Evolutionary conservation across 2,888 invertebrate genomes (phyloP), one percentile per base, ranked within the genome.

Genomic region (Synanthedon tipuliformis): DNA sequence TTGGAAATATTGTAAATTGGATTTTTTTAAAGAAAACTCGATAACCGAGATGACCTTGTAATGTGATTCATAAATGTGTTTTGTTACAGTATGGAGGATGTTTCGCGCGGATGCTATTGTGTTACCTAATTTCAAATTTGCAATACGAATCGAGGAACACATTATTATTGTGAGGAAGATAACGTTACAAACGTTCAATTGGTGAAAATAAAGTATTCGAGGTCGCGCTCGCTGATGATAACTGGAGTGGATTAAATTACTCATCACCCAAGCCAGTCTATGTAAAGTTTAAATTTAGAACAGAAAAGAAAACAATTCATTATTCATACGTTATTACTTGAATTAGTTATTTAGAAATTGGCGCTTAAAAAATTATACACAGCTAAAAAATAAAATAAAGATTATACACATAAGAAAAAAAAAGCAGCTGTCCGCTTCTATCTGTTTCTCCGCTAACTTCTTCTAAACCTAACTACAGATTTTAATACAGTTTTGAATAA

Each of bases 21-120:
- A 11, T 16, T 18, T n/a, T 49, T 49, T 49, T 23, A 49, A 12
- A 12, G 49, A 49, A 49, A 49, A 16, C 12, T 16, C 12, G 16
- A 45, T 53, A 56, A 58, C 61, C 58, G 53, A 56, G 61, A 60
- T 60, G 70, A 61, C 71, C 67, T 68, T 68, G 65, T 58, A 52
- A 54, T 55, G 57, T 56, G 34, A 34, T 34, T 34, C 34, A 34
- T 34, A 34, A 34, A 34, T 34, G 34, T 49, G 40, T 41, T 53
- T 34, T 53, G 34, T 50, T 49, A 49, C 49, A 18, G 49, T 23
- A 49, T 23, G 40, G 65, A 55, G 55, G 55, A 53, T 55, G 63
- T 68, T 74, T 75, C 68, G 63, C 75, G 72, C 68, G 64, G 63
- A 55, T 52, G 57, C 66, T 60, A 72, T 76, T 76, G 73, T 76